phyloP scores from a whole-genome alignment of 2,888 invertebrate species.

The Sarcophaga variegata region DNA sequence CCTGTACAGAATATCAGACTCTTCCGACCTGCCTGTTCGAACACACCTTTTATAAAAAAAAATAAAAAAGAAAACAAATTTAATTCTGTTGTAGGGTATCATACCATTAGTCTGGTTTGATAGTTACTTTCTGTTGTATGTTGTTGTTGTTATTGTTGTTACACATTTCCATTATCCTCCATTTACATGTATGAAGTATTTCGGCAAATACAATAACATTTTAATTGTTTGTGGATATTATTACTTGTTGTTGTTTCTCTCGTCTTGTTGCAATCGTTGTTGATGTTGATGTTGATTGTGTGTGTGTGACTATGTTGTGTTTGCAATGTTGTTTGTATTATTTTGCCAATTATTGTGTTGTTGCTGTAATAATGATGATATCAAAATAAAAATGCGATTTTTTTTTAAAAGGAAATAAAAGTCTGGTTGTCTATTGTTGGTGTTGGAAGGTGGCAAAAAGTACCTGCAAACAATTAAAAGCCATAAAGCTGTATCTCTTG shows the following conservation, averaged over 20 bases:
- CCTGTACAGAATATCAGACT: too few relatives aligned
- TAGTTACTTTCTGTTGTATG: too few relatives aligned
- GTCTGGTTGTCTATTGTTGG: constrained; percentile 24
- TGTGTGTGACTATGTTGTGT: not conserved
- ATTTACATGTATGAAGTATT: constrained; percentile 43
- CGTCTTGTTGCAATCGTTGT: constrained; percentile 7
- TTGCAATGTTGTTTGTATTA: constrained; percentile 15
- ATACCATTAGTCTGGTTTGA: too few relatives aligned
- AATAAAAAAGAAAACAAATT: too few relatives aligned
- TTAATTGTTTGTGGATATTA: constrained; percentile 58
- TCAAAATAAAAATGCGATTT: not conserved
- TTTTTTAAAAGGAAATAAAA: not conserved
- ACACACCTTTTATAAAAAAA: too few relatives aligned
- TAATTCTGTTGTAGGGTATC: too few relatives aligned
- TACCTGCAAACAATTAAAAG: not conserved
- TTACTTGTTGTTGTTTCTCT: constrained; percentile 15
- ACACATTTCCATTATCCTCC: constrained; percentile 33
- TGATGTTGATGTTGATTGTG: not conserved
- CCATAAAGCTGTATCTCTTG: not conserved
- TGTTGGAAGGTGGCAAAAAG: not conserved
- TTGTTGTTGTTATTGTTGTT: not conserved
- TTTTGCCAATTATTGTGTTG: constrained; percentile 6
- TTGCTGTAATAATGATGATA: not conserved
- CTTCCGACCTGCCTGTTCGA: too few relatives aligned
- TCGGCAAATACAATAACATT: constrained; percentile 58